Evolutionary conservation across 2,888 invertebrate genomes (phyloP).

Genomic region (Euzetes globulus): DNA sequence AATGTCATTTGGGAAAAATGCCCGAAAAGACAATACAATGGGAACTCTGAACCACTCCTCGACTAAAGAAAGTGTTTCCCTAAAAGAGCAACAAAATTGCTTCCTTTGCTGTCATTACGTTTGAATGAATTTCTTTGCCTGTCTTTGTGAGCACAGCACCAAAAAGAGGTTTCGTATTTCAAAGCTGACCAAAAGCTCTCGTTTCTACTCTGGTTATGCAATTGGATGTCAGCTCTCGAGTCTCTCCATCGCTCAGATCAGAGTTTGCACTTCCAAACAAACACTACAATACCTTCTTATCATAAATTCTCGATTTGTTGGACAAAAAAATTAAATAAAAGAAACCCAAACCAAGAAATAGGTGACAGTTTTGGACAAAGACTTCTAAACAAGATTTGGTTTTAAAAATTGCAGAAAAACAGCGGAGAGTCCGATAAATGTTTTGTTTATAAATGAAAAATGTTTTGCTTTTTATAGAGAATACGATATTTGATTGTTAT

Average conservation of each 20-base stretch:
- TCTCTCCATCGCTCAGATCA: not conserved
- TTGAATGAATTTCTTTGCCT: not conserved
- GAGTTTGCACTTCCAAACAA: not conserved
- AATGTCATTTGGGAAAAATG: not conserved
- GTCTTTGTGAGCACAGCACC: not conserved
- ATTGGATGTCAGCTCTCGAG: conserved; percentile 1
- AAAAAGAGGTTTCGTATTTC: conserved; percentile 8
- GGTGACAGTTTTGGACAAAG: conserved; percentile 5
- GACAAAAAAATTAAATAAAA: conserved; percentile 17
- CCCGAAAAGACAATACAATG: not conserved
- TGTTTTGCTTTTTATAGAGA: conserved; percentile 1
- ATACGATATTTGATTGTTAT: not conserved
- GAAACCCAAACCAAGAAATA: not conserved
- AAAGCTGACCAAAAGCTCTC: conserved; percentile 12
- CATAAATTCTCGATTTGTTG: conserved; percentile 22
- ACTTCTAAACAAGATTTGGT: not conserved
- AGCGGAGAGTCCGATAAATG: not conserved
- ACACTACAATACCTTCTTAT: conserved; percentile 19
- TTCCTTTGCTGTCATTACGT: conserved; percentile 28
- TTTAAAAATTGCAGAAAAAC: not conserved
- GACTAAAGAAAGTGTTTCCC: not conserved
- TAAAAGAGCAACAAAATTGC: conserved; percentile 28
- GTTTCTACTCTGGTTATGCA: not conserved
- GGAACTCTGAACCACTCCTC: not conserved
- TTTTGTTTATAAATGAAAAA: conserved; percentile 25